Evolutionary conservation across 1,140 invertebrate genomes (phyloP).

Genomic region (Batillaria attramentaria): DNA sequence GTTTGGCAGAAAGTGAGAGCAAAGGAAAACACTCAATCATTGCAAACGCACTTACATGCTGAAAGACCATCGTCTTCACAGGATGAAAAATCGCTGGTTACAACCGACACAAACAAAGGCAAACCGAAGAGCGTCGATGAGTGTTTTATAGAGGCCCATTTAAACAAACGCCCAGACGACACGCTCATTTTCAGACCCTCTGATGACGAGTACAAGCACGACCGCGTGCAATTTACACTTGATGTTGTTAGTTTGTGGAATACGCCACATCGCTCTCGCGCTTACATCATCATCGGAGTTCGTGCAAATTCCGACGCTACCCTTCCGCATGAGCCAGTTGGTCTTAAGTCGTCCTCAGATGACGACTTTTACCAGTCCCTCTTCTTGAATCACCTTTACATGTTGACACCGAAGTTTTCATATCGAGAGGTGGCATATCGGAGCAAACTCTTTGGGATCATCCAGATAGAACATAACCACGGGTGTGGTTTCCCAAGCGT

Average conservation of each 20-base stretch:
- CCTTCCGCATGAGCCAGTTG: constrained; percentile 14
- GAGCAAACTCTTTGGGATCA: constrained; percentile 26
- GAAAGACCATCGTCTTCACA: neutral
- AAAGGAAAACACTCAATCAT: too few relatives aligned
- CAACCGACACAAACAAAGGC: too few relatives aligned
- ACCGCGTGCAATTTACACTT: constrained; percentile 14
- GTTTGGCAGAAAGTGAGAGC: neutral
- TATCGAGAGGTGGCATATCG: constrained; percentile 13
- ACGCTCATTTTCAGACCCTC: constrained; percentile 23
- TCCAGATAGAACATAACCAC: constrained; percentile 3
- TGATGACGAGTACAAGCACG: neutral
- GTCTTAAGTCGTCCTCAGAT: neutral
- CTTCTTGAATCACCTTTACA: neutral
- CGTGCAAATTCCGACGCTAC: neutral
- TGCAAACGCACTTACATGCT: neutral
- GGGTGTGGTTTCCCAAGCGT: constrained; percentile 22
- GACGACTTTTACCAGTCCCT: constrained; percentile 13
- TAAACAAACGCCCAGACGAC: neutral
- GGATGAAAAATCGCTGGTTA: neutral
- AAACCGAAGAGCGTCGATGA: neutral
- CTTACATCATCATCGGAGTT: constrained; percentile 28
- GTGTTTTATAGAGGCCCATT: neutral
- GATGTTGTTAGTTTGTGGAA: constrained; percentile 35
- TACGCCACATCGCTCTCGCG: constrained; percentile 6
- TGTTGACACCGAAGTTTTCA: constrained; percentile 4